Percentiles rank a stretch among this genome's conserved stretches.
These are phyloP conservation scores for Pangasianodon hypophthalmus DNA, from an alignment of 2,113 vertebrate species.

Conservation along the genomic window DNA sequence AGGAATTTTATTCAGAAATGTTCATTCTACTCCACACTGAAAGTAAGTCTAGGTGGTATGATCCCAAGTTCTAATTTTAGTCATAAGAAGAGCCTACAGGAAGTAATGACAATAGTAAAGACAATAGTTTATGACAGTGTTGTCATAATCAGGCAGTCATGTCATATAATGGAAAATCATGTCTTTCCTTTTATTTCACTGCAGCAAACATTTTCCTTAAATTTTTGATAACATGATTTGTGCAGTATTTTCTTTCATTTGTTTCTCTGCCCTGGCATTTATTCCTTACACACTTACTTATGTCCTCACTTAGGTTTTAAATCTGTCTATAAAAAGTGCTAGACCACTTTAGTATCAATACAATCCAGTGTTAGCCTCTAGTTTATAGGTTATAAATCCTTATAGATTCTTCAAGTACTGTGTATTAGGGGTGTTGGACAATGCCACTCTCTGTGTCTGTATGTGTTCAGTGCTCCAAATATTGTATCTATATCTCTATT, in stretches of 20 bases:
- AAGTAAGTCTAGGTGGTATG: neutral
- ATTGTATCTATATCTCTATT: neutral
- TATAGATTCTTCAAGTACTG: neutral
- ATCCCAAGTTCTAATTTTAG: neutral
- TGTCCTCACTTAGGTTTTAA: neutral
- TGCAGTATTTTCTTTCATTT: neutral
- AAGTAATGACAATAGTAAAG: neutral
- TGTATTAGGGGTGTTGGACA: neutral
- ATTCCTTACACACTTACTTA: neutral
- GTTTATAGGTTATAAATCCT: constrained; percentile 3
- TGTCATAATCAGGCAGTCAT: neutral
- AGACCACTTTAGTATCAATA: neutral
- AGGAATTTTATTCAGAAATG: neutral
- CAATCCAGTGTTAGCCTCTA: neutral
- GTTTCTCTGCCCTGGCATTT: neutral
- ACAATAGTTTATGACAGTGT: no score
- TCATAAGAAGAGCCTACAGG: neutral
- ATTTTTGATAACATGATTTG: neutral
- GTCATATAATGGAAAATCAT: neutral
- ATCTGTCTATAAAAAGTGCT: neutral
- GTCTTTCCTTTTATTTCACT: neutral
- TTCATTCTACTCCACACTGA: neutral
- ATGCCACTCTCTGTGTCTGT: neutral
- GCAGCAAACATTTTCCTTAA: neutral
- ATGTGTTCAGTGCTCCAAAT: neutral